phyloP scores from a whole-genome alignment of 37 sponge, comb jelly and placozoan genomes.

The Amphimedon queenslandica region DNA sequence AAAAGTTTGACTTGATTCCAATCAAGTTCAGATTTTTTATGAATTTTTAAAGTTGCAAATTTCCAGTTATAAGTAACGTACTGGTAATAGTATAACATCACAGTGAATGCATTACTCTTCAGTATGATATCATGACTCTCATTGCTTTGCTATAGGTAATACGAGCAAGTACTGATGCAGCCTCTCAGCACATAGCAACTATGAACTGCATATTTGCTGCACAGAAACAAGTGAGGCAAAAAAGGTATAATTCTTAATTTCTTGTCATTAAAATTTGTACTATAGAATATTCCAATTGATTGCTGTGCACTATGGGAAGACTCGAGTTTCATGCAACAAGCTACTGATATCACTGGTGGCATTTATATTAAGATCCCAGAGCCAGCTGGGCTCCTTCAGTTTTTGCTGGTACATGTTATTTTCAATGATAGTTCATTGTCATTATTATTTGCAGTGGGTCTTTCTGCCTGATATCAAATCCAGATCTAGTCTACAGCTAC shows the following conservation, averaged over 20 bases:
- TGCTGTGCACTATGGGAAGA: conserved; percentile 81
- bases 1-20: too few relatives aligned
- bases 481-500: conserved; percentile 42
- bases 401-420: conserved; percentile 61
- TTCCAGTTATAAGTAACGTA: background rate
- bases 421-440: too few relatives aligned
- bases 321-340: conserved; percentile 92
- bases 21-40: too few relatives aligned
- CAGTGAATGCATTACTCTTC: background rate
- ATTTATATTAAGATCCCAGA: conserved; percentile 67
- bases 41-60: too few relatives aligned
- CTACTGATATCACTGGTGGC: conserved; percentile 90
- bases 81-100: too few relatives aligned
- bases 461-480: conserved; percentile 67
- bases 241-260: background rate
- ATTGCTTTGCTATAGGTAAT: conserved; percentile 41
- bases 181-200: conserved; percentile 68
- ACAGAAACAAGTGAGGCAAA: conserved; percentile 86
- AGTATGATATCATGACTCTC: background rate
- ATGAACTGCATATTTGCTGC: conserved; percentile 98
- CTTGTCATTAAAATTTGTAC: background rate
- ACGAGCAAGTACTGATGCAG: conserved; percentile 53
- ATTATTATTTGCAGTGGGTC: conserved; percentile 50
- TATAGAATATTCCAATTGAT: conserved; percentile 83
- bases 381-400: conserved; percentile 68